phyloP scores from a whole-genome alignment of 2,797 vertebrate species.

The Cyprinodon diabolis region DNA sequence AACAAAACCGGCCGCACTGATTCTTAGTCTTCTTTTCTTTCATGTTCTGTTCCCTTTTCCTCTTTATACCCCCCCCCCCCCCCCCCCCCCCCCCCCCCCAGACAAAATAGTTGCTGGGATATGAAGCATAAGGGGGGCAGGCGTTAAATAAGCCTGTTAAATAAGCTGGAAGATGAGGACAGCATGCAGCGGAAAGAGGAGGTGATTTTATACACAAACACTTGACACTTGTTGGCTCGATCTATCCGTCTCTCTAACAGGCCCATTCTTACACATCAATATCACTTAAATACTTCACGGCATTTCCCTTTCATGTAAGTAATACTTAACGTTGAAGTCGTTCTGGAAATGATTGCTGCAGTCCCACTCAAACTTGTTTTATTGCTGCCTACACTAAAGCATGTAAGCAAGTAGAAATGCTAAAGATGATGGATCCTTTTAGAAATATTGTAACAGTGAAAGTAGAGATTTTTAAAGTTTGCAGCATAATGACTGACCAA shows the following conservation, averaged over 20 bases:
- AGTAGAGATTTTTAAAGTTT: slow-evolving; percentile 5
- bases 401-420: slow-evolving; percentile 17
- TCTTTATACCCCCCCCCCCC: slow-evolving; percentile 9
- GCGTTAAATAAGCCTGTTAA: slow-evolving; percentile 47
- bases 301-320: slow-evolving; percentile 27
- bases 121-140: slow-evolving; percentile 46
- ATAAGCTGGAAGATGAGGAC: slow-evolving; percentile 31
- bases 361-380: slow-evolving; percentile 5
- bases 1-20: slow-evolving; percentile 50
- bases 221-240: slow-evolving; percentile 46
- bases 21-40: slow-evolving; percentile 50
- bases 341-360: slow-evolving; percentile 22
- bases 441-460: slow-evolving; percentile 9
- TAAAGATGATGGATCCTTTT: slow-evolving; percentile 26
- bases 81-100: slow-evolving; percentile 22
- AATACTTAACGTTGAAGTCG: slow-evolving; percentile 19
- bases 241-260: slow-evolving; percentile 20
- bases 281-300: neutral
- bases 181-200: slow-evolving; percentile 8
- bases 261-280: slow-evolving; percentile 9
- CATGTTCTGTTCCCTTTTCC: slow-evolving; percentile 35
- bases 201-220: slow-evolving; percentile 38
- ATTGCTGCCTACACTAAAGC: slow-evolving; percentile 39
- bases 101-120: slow-evolving; percentile 64
- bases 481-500: neutral